Base-by-base conservation (phyloP, 2,113 vertebrate genomes). In the Pelusios castaneus region DNA sequence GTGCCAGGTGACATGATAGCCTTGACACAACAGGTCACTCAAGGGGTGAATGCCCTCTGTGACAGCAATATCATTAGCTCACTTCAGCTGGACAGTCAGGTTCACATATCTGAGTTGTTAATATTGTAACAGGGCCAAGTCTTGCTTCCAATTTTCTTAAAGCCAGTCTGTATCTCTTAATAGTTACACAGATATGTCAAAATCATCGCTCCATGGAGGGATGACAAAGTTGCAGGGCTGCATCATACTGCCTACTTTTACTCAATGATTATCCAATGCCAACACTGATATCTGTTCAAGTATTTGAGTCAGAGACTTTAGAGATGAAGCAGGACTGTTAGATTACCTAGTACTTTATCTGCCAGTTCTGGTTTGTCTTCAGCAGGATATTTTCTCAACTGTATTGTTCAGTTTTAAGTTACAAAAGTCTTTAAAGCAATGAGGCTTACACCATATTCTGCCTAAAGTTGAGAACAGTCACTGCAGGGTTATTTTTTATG, bases 21-120 rank as follows among this genome's bases (percentile, higher is more conserved):
- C 60, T 67, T 67, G 16, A 67, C 29, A 34, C 58, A 19, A 67
- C n/a, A 6, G 31, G 5, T 63, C 58, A 17, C 3, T 63, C 31
- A 16, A 67, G 60, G 7, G 8, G 3, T 19, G 60, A n/a, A 34
- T 67, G 58, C 31, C 58, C 31, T 63, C 58, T 63, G 58, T 63
- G 34, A 63, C 58, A 63, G 13, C 58, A 31, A 34, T 8, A 63
- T 63, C 22, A 73, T 41, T 41, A 24, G n/a, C 22, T 75, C 38
- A 43, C 38, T 41, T 14, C 45, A n/a, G 6, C 78, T 51, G 24
- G 22, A 5, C 25, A 3, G 2, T 29, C 73, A 7, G 0, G 0
- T 29, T 85, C 47, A 16, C 79, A 0, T 56, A 31, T 9, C 29
- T 80, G 10, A 34, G 11, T 86, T 73, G 82, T 67, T 56, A 52